These are phyloP conservation scores for Pheosia tremula DNA, from an alignment of 2,888 invertebrate genomes.

Conservation along the genomic window DNA sequence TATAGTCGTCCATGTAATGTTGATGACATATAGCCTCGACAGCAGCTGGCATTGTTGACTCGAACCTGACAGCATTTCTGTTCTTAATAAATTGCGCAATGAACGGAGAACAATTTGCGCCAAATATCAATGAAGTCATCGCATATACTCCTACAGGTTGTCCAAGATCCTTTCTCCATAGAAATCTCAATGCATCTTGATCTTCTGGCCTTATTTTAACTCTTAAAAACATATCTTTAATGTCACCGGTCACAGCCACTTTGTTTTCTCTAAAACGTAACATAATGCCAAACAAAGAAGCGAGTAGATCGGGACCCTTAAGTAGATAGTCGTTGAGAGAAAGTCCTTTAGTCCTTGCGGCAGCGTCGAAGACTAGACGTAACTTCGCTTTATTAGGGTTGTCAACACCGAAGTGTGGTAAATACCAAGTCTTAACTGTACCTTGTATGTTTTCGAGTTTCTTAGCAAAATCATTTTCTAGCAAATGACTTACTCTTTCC, in stretches of 20 bases:
- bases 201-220: conserved; percentile 22
- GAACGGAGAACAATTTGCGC: conserved; percentile 13
- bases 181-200: conserved; percentile 18
- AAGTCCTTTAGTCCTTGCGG: conserved; percentile 17
- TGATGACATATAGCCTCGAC: conserved; percentile 21
- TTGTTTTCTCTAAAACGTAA: conserved; percentile 25
- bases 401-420: conserved; percentile 37
- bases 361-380: conserved; percentile 32
- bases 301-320: conserved; percentile 26
- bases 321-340: conserved; percentile 24
- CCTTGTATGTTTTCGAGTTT: background rate
- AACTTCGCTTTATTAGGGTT: conserved; percentile 34
- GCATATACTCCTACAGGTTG: conserved; percentile 2
- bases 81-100: conserved; percentile 29
- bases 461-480: conserved; percentile 29
- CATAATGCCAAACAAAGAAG: conserved; percentile 28
- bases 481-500: conserved; percentile 32
- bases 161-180: conserved; percentile 4
- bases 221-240: conserved; percentile 26
- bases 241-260: conserved; percentile 24
- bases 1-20: conserved; percentile 36
- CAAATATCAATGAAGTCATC: conserved; percentile 13
- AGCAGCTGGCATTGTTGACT: conserved; percentile 16
- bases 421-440: no score
- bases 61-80: conserved; percentile 23